phyloP scores from a whole-genome alignment of 2,797 vertebrate genomes.

The Avahi laniger region DNA sequence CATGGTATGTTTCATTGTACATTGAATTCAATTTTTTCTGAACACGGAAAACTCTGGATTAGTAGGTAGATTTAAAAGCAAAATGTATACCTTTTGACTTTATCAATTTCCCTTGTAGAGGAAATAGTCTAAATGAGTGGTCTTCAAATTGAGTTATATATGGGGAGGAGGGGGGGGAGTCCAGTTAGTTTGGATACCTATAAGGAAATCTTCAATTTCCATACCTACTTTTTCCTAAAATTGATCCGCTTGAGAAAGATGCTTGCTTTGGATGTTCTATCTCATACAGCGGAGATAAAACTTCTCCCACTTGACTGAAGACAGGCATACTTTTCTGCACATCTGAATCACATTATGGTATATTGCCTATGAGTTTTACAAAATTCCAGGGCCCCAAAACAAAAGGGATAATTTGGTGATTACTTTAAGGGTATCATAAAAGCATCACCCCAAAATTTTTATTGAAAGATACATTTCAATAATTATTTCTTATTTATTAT shows the following conservation, averaged over 20 bases:
- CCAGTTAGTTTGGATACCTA: background rate
- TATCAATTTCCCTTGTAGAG: background rate
- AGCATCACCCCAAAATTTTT: background rate
- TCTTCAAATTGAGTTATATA: background rate
- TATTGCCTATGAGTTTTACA: background rate
- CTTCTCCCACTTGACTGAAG: background rate
- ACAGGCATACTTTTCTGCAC: background rate
- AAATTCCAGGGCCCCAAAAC: background rate
- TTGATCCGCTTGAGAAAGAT: background rate
- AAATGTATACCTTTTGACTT: constrained; percentile 17
- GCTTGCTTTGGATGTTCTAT: background rate
- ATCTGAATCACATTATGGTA: background rate
- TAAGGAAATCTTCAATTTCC: background rate
- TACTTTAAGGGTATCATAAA: background rate
- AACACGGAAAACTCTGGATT: background rate
- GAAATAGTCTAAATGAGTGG: background rate
- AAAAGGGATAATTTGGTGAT: background rate
- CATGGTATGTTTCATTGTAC: background rate
- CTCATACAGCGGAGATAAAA: background rate
- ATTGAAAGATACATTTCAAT: background rate
- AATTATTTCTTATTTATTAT: constrained; percentile 24
- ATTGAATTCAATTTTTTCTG: background rate
- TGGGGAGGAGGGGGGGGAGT: background rate
- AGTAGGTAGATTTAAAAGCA: background rate
- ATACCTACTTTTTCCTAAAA: background rate